Evolutionary conservation across 2,888 invertebrate genomes (phyloP).

Genomic region (Tipula confusa): DNA sequence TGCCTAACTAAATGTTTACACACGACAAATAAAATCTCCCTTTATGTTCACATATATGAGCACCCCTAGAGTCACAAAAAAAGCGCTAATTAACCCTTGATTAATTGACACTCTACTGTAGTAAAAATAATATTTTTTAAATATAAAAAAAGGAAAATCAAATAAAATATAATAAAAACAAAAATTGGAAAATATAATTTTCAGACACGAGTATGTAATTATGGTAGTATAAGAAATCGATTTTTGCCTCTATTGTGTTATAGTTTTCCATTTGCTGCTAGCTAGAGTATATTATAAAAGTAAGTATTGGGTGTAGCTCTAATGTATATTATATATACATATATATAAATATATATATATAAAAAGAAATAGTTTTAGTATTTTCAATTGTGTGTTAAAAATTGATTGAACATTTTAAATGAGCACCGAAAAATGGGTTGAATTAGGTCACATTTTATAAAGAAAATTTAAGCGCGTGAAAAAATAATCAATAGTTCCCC

Average conservation of each 20-base stretch:
- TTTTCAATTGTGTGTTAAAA: not conserved
- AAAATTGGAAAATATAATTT: not conserved
- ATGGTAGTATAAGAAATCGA: not conserved
- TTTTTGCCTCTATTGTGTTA: not conserved
- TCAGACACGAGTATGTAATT: not conserved
- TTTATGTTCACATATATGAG: too few species aligned
- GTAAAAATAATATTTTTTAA: not conserved
- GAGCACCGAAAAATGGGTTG: not conserved
- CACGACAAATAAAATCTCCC: too few species aligned
- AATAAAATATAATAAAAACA: not conserved
- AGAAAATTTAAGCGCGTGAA: not conserved
- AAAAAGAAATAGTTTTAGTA: not conserved
- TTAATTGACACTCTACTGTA: not conserved
- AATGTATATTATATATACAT: not conserved
- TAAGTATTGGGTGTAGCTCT: not conserved
- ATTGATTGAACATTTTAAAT: not conserved
- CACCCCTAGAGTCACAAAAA: too few species aligned
- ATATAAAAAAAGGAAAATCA: not conserved
- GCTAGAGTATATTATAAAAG: not conserved
- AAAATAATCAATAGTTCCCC: not conserved
- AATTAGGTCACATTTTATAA: too few species aligned
- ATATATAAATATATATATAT: not conserved
- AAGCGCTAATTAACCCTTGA: not conserved
- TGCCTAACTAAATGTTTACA: too few species aligned
- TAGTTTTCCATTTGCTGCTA: not conserved